These are phyloP conservation scores for Acanthoscelides obtectus DNA, from an alignment of 2,888 invertebrate species.

Conservation along the genomic window DNA sequence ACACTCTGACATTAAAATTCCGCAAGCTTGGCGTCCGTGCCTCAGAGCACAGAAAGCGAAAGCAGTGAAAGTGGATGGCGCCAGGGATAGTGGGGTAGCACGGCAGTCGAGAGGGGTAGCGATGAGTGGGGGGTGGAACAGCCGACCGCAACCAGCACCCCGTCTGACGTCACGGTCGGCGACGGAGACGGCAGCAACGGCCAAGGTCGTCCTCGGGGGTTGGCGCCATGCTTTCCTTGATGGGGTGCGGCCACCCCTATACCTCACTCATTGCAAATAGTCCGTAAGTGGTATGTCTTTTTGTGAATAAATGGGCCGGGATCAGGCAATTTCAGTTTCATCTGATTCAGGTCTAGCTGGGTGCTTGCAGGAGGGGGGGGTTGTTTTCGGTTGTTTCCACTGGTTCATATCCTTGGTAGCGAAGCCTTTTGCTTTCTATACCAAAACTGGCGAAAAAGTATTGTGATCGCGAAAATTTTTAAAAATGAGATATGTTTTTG, in stretches of 20 bases:
- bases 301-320: too few relatives aligned
- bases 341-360: too few relatives aligned
- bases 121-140: neutral
- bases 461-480: too few relatives aligned
- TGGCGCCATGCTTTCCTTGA: neutral
- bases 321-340: too few relatives aligned
- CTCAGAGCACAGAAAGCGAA: neutral
- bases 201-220: neutral
- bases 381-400: too few relatives aligned
- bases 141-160: neutral
- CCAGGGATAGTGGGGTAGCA: neutral
- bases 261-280: neutral
- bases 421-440: too few relatives aligned
- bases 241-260: neutral
- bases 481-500: too few relatives aligned
- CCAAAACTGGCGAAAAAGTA: too few relatives aligned
- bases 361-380: too few relatives aligned
- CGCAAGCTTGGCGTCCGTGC: neutral
- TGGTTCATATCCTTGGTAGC: too few relatives aligned
- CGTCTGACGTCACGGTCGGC: neutral
- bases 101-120: neutral
- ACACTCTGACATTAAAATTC: neutral
- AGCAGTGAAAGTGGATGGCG: neutral
- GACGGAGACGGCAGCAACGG: neutral
- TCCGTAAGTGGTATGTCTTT: neutral